These are phyloP conservation scores for Simalia tracyae DNA, from an alignment of 2,797 vertebrate species.

Conservation along the genomic window DNA sequence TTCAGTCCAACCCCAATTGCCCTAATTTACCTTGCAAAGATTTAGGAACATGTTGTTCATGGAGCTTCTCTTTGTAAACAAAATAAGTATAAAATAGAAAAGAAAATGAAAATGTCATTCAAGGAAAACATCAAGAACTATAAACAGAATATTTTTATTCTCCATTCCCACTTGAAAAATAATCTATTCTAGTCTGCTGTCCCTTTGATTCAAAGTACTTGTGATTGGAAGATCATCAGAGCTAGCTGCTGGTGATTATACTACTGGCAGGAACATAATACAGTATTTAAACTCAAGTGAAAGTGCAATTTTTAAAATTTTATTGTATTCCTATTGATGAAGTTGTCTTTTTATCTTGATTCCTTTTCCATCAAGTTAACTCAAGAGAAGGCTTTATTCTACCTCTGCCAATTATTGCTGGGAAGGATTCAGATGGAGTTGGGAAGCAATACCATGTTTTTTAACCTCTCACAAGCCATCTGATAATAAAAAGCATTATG, in stretches of 20 bases:
- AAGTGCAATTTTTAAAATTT: neutral
- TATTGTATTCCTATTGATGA: conserved; percentile 19
- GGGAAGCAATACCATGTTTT: neutral
- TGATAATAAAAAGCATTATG: neutral
- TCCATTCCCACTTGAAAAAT: neutral
- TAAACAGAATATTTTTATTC: neutral
- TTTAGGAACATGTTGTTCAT: neutral
- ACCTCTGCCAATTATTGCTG: neutral
- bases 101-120: neutral
- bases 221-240: conserved; percentile 6
- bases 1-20: neutral
- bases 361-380: neutral
- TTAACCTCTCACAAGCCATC: neutral
- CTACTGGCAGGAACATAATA: conserved; percentile 11
- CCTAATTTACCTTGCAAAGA: neutral
- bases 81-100: neutral
- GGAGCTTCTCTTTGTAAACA: neutral
- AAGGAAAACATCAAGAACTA: neutral
- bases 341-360: neutral
- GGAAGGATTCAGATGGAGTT: neutral
- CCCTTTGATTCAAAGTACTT: neutral
- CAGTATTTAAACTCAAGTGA: neutral
- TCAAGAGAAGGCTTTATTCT: neutral
- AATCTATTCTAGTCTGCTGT: neutral
- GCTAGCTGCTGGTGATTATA: neutral